Conservation (phyloP, 2,888 invertebrate genomes). For the Pogonocherus hispidulus region DNA sequence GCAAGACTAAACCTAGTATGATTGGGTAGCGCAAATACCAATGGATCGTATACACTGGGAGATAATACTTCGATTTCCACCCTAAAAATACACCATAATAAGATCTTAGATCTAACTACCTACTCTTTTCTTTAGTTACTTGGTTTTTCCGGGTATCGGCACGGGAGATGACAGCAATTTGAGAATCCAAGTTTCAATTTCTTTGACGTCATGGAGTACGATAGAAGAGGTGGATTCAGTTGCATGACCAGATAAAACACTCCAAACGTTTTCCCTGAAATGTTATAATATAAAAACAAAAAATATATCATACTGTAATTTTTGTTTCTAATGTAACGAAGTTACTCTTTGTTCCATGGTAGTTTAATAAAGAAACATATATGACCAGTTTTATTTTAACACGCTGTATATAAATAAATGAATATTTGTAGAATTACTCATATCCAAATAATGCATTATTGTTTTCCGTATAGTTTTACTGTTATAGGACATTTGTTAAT, state of each 20-base stretch:
- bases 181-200: slow-evolving; percentile 99
- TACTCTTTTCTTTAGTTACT: slow-evolving; percentile 67
- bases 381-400: no score
- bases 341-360: no score
- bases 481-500: no score
- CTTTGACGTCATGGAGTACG: slow-evolving; percentile 95
- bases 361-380: no score
- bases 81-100: slow-evolving; percentile 55
- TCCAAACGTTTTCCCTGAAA: slow-evolving; percentile 95
- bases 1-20: slow-evolving; percentile 97
- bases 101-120: slow-evolving; percentile 5
- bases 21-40: slow-evolving; percentile 96
- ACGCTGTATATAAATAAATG: no score
- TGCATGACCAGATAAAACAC: slow-evolving; percentile 88
- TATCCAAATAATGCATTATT: no score
- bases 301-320: no score
- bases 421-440: no score
- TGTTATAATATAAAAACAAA: no score
- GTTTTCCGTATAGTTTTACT: no score
- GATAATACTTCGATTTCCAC: slow-evolving; percentile 83
- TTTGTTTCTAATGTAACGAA: no score
- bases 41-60: slow-evolving; percentile 83
- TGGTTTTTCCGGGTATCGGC: slow-evolving; percentile 97
- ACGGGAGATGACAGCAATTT: slow-evolving; percentile 96
- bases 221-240: slow-evolving; percentile 87